These are phyloP conservation scores for Gobiocypris rarus DNA, from an alignment of 2,113 vertebrate genomes.

Conservation along the genomic window DNA sequence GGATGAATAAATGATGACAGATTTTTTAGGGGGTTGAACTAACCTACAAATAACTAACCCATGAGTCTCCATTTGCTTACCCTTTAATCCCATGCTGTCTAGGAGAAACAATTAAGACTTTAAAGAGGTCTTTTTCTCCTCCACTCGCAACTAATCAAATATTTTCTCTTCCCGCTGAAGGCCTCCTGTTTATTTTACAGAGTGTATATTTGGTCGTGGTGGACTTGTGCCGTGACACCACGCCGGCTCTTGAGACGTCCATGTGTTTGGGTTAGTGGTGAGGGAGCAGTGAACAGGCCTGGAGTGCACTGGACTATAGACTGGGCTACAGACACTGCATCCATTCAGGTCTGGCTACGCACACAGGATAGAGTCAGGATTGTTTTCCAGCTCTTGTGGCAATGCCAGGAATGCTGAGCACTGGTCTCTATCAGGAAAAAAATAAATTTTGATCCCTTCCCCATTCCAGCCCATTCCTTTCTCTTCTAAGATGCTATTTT, in stretches of 20 bases:
- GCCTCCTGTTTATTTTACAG: conserved; percentile 69
- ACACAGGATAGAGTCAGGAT: conserved; percentile 73
- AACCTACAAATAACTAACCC: background rate
- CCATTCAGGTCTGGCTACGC: conserved; percentile 65
- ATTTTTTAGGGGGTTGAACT: background rate
- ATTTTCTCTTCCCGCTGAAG: conserved; percentile 69
- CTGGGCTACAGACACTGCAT: conserved; percentile 68
- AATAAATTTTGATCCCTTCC: conserved; percentile 58
- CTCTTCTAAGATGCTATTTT: conserved; percentile 21
- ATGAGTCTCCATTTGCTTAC: background rate
- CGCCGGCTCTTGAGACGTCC: conserved; percentile 68
- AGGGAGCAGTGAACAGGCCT: conserved; percentile 58
- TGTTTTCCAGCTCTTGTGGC: conserved; percentile 65
- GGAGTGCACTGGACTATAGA: conserved; percentile 56
- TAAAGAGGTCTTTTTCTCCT: conserved; percentile 45
- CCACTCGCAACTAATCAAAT: conserved; percentile 69
- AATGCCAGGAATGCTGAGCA: conserved; percentile 73
- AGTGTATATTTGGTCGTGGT: conserved; percentile 67
- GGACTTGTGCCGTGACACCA: conserved; percentile 57
- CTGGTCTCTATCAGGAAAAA: conserved; percentile 69
- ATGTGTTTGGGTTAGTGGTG: conserved; percentile 72
- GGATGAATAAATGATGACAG: background rate
- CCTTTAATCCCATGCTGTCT: conserved; percentile 14
- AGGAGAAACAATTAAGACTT: background rate
- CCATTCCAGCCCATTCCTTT: conserved; percentile 26